Evolutionary conservation across 2,797 vertebrate genomes (phyloP).

Genomic region (Macroramphosus scolopax): DNA sequence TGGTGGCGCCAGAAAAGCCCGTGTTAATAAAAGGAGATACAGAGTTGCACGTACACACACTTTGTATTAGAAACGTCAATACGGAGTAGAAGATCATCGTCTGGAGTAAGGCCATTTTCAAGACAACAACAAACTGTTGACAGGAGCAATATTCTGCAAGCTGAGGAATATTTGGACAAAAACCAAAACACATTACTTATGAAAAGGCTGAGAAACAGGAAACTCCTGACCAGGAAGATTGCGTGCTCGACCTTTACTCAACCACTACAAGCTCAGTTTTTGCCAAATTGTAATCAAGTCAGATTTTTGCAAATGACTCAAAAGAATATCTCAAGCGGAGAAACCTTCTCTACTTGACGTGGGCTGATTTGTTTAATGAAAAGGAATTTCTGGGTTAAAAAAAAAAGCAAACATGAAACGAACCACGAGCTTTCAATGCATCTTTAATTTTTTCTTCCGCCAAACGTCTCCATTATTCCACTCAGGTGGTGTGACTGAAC

Average conservation of each 20-base stretch:
- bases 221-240: no score
- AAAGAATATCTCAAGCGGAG: constrained; percentile 20
- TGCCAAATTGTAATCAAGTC: constrained; percentile 31
- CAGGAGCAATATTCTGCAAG: constrained; percentile 18
- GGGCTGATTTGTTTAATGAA: constrained; percentile 31
- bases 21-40: constrained; percentile 34
- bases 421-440: constrained; percentile 51
- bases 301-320: constrained; percentile 25
- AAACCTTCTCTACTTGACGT: constrained; percentile 16
- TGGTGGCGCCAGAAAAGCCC: constrained; percentile 35
- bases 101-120: constrained; percentile 28
- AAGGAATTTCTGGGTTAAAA: constrained; percentile 16
- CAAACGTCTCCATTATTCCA: constrained; percentile 53
- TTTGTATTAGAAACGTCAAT: constrained; percentile 35
- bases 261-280: no score
- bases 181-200: constrained; percentile 26
- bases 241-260: no score
- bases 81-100: constrained; percentile 32
- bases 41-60: constrained; percentile 4
- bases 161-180: constrained; percentile 29
- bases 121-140: constrained; percentile 27
- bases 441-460: constrained; percentile 52
- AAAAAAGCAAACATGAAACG: constrained; percentile 28
- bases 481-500: constrained; percentile 46
- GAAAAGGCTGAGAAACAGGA: no score